These are phyloP conservation scores for Arenaria interpres DNA, from an alignment of 2,113 vertebrate genomes.

Conservation along the genomic window DNA sequence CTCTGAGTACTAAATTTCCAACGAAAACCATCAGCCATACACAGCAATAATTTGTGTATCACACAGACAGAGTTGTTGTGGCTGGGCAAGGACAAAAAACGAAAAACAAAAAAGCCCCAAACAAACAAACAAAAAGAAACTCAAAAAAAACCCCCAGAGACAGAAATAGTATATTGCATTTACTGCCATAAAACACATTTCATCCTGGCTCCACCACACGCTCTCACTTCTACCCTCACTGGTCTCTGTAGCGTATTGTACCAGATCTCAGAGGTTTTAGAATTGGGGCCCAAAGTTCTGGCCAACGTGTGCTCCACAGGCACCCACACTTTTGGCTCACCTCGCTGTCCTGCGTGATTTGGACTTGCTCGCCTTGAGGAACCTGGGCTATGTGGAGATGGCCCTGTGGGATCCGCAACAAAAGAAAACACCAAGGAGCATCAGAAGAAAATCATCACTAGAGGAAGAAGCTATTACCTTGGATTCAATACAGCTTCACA, in stretches of 20 bases:
- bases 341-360: conserved; percentile 99
- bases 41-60: background rate
- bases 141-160: background rate
- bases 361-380: conserved; percentile 97
- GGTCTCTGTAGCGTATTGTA: fast-evolving
- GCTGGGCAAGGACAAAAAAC: background rate
- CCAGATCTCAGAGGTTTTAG: background rate
- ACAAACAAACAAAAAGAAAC: no score
- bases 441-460: conserved; percentile 65
- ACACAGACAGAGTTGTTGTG: background rate
- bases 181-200: background rate
- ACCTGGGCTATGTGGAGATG: conserved; percentile 98
- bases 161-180: background rate
- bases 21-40: background rate
- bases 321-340: conserved; percentile 63
- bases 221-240: background rate
- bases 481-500: background rate
- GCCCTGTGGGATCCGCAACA: conserved; percentile 89
- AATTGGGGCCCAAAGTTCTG: background rate
- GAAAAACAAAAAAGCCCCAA: background rate
- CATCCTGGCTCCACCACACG: background rate
- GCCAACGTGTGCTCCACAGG: background rate
- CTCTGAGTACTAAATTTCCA: background rate
- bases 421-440: conserved; percentile 75
- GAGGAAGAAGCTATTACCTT: background rate